Conservation (phyloP, 2,888 invertebrate genomes). For the Luperina testacea region DNA sequence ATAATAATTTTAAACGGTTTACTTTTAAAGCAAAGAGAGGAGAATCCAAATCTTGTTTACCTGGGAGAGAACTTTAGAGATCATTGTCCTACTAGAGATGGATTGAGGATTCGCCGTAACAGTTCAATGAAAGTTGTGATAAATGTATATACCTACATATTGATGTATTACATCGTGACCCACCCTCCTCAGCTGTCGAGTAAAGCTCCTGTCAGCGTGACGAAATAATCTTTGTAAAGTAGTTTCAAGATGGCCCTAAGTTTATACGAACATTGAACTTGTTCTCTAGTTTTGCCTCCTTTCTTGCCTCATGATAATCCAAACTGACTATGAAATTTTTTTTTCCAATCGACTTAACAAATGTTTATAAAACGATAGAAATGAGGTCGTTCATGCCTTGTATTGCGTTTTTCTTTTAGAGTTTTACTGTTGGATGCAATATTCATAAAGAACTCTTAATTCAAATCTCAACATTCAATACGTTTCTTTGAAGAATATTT, state of each 20-base stretch:
- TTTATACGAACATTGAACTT: constrained; percentile 38
- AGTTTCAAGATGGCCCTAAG: constrained; percentile 17
- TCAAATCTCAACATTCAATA: neutral
- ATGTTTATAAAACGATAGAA: neutral
- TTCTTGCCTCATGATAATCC: neutral
- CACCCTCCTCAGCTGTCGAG: constrained; percentile 53
- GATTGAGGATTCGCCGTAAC: constrained; percentile 5
- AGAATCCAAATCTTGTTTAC: too few species aligned
- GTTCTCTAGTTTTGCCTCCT: neutral
- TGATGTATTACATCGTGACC: constrained; percentile 33
- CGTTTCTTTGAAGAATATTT: neutral
- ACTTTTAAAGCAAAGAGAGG: neutral
- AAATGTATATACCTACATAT: constrained; percentile 1
- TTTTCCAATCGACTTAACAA: constrained; percentile 5
- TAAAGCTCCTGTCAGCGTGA: constrained; percentile 46
- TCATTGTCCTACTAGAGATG: constrained; percentile 22
- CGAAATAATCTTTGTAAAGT: constrained; percentile 47
- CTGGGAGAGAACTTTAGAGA: neutral
- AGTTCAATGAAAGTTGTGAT: constrained; percentile 26
- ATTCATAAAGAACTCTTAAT: neutral
- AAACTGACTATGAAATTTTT: neutral
- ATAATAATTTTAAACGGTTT: neutral
- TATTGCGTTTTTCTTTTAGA: constrained; percentile 19
- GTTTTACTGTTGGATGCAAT: neutral
- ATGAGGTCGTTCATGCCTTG: neutral